These are phyloP conservation scores for Botia almorhae DNA, from an alignment of 2,797 vertebrate species.

Conservation along the genomic window DNA sequence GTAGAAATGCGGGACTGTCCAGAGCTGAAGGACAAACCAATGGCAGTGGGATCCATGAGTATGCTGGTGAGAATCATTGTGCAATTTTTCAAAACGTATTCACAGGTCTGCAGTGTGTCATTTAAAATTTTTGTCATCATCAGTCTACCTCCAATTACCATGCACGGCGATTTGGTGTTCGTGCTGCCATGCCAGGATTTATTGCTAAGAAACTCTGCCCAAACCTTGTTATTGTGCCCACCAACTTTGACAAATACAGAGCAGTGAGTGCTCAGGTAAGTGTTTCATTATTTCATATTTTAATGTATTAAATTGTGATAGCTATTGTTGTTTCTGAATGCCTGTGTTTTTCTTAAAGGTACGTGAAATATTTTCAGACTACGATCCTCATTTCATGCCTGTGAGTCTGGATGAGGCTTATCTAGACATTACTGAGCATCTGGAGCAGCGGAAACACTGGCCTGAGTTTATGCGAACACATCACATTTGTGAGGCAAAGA, in stretches of 20 bases:
- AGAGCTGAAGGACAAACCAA: slow-evolving; percentile 91
- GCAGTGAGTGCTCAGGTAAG: slow-evolving; percentile 78
- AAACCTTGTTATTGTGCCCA: slow-evolving; percentile 86
- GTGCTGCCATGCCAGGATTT: slow-evolving; percentile 97
- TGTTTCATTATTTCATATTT: neutral
- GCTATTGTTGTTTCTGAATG: neutral
- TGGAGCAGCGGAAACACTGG: slow-evolving; percentile 71
- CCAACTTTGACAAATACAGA: slow-evolving; percentile 14
- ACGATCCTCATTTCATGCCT: slow-evolving; percentile 91
- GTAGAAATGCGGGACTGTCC: slow-evolving; percentile 96
- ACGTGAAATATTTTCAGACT: slow-evolving; percentile 88
- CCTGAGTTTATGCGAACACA: slow-evolving; percentile 84
- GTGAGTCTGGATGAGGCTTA: slow-evolving; percentile 97
- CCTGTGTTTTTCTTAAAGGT: slow-evolving; percentile 76
- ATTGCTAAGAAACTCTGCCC: slow-evolving; percentile 97
- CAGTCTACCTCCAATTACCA: slow-evolving; percentile 97
- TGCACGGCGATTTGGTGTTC: slow-evolving; percentile 94
- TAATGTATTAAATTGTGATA: neutral
- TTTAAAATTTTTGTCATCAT: slow-evolving; percentile 41
- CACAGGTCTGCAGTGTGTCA: neutral
- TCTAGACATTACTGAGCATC: slow-evolving; percentile 89
- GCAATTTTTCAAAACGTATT: neutral
- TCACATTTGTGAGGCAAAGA: slow-evolving; percentile 59
- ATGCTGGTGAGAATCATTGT: slow-evolving; percentile 85
- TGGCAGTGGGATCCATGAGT: slow-evolving; percentile 94